Percentiles rank a stretch among this genome's conserved stretches.
Evolutionary conservation across 2,113 vertebrate species (phyloP).

Genomic region (Corythornis cristatus): DNA sequence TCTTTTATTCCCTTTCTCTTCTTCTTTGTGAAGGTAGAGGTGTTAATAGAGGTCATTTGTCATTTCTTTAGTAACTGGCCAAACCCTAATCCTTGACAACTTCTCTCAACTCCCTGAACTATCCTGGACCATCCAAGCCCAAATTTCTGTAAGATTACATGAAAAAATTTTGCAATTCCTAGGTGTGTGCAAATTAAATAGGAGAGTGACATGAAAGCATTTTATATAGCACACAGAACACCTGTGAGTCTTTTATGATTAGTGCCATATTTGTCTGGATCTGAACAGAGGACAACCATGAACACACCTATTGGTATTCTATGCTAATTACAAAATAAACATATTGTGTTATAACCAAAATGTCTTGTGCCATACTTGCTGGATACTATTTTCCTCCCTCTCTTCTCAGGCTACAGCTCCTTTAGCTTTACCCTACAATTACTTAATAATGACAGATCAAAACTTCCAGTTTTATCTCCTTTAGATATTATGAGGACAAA

Average conservation of each 20-base stretch:
- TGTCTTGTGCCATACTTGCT: not conserved
- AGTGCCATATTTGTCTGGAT: not conserved
- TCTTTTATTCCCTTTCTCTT: not conserved
- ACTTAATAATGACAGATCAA: not conserved
- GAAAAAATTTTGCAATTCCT: not conserved
- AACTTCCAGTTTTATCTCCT: not conserved
- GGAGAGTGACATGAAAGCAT: not conserved
- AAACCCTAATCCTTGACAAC: not conserved
- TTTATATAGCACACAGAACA: not conserved
- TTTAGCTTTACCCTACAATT: not conserved
- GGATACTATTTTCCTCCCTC: not conserved
- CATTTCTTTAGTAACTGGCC: not conserved
- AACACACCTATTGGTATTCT: not conserved
- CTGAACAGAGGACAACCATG: not conserved
- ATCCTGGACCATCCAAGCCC: not conserved
- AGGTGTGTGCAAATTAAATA: not conserved
- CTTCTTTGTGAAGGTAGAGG: not conserved
- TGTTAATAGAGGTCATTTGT: not conserved
- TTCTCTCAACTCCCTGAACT: constrained; percentile 20
- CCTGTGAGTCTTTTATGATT: not conserved
- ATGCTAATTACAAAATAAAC: not conserved
- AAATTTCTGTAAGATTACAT: not conserved
- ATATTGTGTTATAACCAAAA: not conserved
- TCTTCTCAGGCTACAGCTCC: not conserved
- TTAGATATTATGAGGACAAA: not conserved